A percentile compares a stretch with the other conserved stretches of the same genome.
phyloP scores from a whole-genome alignment of 1,140 invertebrate genomes.

The Araneus ventricosus region DNA sequence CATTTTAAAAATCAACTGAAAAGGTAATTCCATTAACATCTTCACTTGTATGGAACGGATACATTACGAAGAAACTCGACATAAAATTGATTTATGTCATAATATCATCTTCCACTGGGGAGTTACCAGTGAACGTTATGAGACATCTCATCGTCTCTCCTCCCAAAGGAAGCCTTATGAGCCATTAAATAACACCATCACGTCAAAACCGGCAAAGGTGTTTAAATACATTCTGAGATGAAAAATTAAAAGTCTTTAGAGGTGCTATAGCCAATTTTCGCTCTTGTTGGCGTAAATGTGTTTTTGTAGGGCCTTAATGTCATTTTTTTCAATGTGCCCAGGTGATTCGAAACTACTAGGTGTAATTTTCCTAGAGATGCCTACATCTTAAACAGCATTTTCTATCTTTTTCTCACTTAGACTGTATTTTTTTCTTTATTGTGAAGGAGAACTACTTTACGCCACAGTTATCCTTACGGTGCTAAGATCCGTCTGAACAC shows the following conservation, averaged over 20 bases:
- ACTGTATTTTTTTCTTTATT: neutral
- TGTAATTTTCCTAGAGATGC: neutral
- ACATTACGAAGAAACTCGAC: neutral
- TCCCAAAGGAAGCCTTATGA: too few species aligned
- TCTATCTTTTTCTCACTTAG: neutral
- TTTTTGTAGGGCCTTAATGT: neutral
- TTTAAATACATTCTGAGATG: neutral
- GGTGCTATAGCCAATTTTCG: constrained; percentile 1
- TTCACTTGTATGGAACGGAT: neutral
- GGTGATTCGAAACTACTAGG: neutral
- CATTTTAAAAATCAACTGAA: too few species aligned
- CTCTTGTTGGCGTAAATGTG: neutral
- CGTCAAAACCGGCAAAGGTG: neutral
- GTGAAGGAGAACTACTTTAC: neutral
- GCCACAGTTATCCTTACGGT: too few species aligned
- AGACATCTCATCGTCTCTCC: neutral
- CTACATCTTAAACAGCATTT: neutral
- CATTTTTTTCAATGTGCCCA: neutral
- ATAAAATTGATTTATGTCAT: constrained; percentile 29
- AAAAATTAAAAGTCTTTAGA: constrained; percentile 22
- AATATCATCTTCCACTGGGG: neutral
- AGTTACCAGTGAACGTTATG: neutral
- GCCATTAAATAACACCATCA: neutral
- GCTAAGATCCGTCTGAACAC: too few species aligned
- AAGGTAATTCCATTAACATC: neutral